Evolutionary conservation across 2,888 invertebrate species (phyloP), one percentile per base, ranked within the genome.

Genomic region (Drosophila dives): DNA sequence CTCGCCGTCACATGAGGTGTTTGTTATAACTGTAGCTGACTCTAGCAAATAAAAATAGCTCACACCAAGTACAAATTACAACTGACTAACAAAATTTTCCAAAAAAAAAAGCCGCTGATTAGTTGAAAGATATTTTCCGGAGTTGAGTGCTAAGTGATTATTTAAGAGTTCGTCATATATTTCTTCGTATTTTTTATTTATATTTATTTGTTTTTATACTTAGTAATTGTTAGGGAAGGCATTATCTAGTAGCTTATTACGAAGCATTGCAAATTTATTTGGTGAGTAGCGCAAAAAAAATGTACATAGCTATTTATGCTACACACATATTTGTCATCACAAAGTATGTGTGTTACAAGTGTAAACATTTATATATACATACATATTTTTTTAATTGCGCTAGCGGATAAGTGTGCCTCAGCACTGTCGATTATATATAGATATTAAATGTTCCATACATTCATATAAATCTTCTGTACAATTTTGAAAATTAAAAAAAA

Each of bases 251-350:
- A 75, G 71, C 61, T 51, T 64, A 77, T 72, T 68, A 59, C 75
- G 45, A 63, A 40, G 23, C 73, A 67, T 70, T 79, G 76, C 75
- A 63, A 83, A 78, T 75, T 53, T 74, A 59, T 69, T 78, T 75
- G 67, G 54, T 50, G 66, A 66, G 62, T 71, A 53, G 66, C 51
- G 33, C 51, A 55, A 55, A 72, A 48, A 58, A 62, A 59, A 77
- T 15, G 29, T 2, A 23, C 45, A 29, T 38, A 56, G 20, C 36
- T 48, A n/a, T 33, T 45, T 45, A n/a, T 55, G 23, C 49, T 23
- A 15, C 20, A 15, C 12, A 23, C 45, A 42, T 42, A 42, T 42
- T 42, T 42, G 23, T 23, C 54, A 34, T 34, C 42, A 33, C 26
- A 2, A 36, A 54, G 53, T 72, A 51, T 81, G 53, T 48, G 48